Evolutionary conservation across 2,113 vertebrate species (phyloP), one percentile per base, ranked within the genome.

Genomic region (Hippocampus barbouri): DNA sequence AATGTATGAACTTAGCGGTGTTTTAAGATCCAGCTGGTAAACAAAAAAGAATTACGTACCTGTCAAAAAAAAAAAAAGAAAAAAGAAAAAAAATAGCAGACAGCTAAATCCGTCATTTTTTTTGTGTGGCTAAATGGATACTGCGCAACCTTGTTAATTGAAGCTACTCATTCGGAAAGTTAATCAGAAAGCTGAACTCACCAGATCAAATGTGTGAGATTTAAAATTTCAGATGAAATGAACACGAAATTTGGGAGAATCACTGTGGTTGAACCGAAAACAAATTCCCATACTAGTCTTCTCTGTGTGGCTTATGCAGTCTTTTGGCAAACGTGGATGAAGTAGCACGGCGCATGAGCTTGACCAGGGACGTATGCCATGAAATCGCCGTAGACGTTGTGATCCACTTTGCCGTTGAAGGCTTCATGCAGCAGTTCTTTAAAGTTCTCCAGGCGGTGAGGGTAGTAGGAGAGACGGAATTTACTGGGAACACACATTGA

Each of bases 381-480:
- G 91, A 99, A 99, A 81, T 99, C 97, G 0, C 95, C 97, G 67
- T 94, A 94, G 77, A 98, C 89, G 0, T 68, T 91, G 91, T 98
- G 97, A 86, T 97, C 90, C 82, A 96, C 90, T 79, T 93, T 93
- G 53, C 94, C 93, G 2, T 82, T 82, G 54, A 98, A 97, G 27
- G 96, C 95, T 0, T 85, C 92, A 38, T 67, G 91, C 70, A 99
- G 91, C 62, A 98, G 78, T n/a, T 85, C 85, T 0, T 88, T 94
- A 90, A 99, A 99, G 85, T 90, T 92, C 5, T 94, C 92, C 91
- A 99, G 85, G 5, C 86, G 79, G 78, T 99, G 97, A 0, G 97
- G 97, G 86, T 98, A 98, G 90, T 96, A 98, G 0, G 95, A 98
- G 69, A 96, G 93, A 25, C 97, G 96, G 84, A 99, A 99, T 81